phyloP scores from a whole-genome alignment of 2,113 vertebrate genomes.

The Platycercus adscitus region DNA sequence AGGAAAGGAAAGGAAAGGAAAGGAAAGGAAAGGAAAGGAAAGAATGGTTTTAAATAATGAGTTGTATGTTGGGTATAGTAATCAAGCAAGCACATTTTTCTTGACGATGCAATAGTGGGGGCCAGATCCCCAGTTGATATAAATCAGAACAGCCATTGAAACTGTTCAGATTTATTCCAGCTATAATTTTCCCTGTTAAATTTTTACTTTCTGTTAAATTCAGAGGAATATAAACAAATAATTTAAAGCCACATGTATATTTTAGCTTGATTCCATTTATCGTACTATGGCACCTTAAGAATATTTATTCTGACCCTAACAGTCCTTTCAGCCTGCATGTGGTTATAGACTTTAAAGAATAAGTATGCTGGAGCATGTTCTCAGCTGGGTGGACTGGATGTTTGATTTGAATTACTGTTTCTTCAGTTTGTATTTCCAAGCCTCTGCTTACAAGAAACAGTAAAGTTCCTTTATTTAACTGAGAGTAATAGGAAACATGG shows the following conservation, averaged over 20 bases:
- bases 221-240: conserved; percentile 25
- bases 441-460: background rate
- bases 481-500: background rate
- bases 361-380: background rate
- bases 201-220: conserved; percentile 31
- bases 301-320: background rate
- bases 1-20: fast-evolving
- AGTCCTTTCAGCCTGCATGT: background rate
- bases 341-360: background rate
- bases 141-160: background rate
- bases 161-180: background rate
- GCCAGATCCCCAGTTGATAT: background rate
- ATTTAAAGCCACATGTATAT: background rate
- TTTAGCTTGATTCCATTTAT: background rate
- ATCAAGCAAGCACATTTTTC: background rate
- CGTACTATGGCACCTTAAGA: background rate
- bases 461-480: background rate
- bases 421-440: background rate
- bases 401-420: background rate
- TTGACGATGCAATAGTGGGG: background rate
- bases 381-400: background rate
- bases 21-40: background rate
- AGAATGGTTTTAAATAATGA: background rate
- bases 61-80: background rate
- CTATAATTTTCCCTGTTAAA: conserved; percentile 17